Evolutionary conservation across 2,888 invertebrate species (phyloP), one percentile per base, ranked within the genome.

Genomic region (Platycnemis pennipes): DNA sequence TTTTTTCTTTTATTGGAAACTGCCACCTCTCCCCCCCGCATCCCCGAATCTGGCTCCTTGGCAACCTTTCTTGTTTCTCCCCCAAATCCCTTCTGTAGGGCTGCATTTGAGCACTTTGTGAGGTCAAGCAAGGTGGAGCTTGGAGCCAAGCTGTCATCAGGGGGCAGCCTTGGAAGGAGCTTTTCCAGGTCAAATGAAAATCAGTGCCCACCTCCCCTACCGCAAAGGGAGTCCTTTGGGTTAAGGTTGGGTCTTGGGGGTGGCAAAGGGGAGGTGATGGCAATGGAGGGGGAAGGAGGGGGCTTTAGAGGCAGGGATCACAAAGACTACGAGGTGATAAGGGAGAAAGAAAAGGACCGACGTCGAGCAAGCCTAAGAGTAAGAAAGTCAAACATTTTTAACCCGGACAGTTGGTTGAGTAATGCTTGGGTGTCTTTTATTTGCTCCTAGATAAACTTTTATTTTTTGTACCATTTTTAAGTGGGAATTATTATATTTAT

Each of bases 111-210:
- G 96, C 97, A 97, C 96, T 97, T 96, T 96, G 96, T 96, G 95
- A 96, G 97, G 96, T 96, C 96, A 97, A 97, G 97, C 86, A 95
- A 95, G 94, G 95, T 95, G 94, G 96, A 96, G 95, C 95, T 95
- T 69, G 97, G 97, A 95, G 97, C 97, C 96, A 97, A 97, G 96
- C 97, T 97, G 95, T 97, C 97, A 95, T 97, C 97, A 96, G 97
- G 97, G 96, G 97, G 97, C 95, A 97, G 97, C 96, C 96, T 98
- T 96, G 97, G 97, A 95, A 96, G 97, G 95, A 97, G 97, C 94
- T 97, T 97, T 96, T 97, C 97, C 95, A 97, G 97, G 95, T 97
- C 97, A 87, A 97, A 97, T 94, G 97, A 97, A 49, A 97, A 97
- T 95, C 97, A 97, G 46, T 96, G 97, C 94, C 96, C 96, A 88